Base-by-base conservation (phyloP, 30 jellyfish, hydroid and myxozoan genomes). In the Hydractinia symbiolongicarpus region DNA sequence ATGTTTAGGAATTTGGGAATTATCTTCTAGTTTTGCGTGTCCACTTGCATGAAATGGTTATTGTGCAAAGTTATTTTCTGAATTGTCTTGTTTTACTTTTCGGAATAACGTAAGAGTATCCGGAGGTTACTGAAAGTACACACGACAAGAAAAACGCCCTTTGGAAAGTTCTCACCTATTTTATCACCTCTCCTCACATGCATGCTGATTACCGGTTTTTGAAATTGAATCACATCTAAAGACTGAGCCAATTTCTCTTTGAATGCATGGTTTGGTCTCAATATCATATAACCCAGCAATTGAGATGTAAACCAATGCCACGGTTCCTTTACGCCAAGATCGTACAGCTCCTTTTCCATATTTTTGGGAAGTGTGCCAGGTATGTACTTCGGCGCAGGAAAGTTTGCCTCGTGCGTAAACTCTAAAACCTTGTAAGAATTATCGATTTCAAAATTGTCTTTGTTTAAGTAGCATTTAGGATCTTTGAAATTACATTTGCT, bases 281-380 rank as follows among this genome's bases (percentile, higher is more conserved):
- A 51, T 6, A 64, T 64, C 74, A 64, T 64, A 51, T 64, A 64
- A 6, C 74, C 74, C 17, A 64, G 17, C 40, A 64, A 64, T 13
- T 64, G 74, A 0, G 74, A 7, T 64, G 74, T 64, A 13, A 64
- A 64, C 74, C 74, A 64, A 13, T 64, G 74, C 74, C 74, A 64
- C 17, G 74, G 74, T 64, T 51, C 4, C 40, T 64, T 13, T 9
- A 64, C 16, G 7, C 74, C 74, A 13, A 64, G 19, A n/a, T 64
- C 74, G 9, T 64, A 44, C 16, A 64, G 40, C 19, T 44, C 74
- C 7, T 64, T 44, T 13, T 64, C 52, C 4, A 64, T 64, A 64
- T 64, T 64, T 64, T 7, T 64, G 52, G 74, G 74, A 7, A 64
- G 9, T 64, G 74, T 64, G 1, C 74, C 74, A 9, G 74, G 74